A percentile compares a stretch with the other conserved stretches of the same genome.
phyloP scores from a whole-genome alignment of 2,888 invertebrate genomes.

The Ichneumoninae sp. region DNA sequence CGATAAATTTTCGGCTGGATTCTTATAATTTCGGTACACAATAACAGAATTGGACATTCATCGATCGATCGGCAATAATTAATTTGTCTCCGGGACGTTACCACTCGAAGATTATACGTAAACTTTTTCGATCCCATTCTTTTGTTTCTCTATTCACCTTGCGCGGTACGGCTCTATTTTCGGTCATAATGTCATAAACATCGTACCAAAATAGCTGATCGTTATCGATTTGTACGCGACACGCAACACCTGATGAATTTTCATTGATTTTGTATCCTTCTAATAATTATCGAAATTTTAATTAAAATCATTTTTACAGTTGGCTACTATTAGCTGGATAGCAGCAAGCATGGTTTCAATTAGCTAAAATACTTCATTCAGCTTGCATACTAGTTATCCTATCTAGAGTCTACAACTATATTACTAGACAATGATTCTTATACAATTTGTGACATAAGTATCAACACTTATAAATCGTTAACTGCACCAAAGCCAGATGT shows the following conservation, averaged over 20 bases:
- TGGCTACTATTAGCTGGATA: neutral
- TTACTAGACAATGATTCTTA: neutral
- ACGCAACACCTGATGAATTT: too few species aligned
- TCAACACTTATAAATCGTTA: neutral
- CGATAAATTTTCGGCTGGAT: slow-evolving; percentile 39
- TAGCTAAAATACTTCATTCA: neutral
- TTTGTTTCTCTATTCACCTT: neutral
- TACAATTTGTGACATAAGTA: neutral
- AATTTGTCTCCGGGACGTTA: neutral
- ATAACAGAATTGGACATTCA: neutral
- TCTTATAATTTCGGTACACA: neutral
- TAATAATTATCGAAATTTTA: neutral
- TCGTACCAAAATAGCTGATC: neutral
- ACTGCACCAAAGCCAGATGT: neutral
- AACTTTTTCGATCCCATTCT: neutral
- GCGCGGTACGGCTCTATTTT: neutral
- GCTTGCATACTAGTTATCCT: too few species aligned
- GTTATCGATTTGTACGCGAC: neutral
- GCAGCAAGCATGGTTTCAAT: neutral
- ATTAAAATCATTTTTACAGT: neutral
- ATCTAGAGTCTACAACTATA: neutral
- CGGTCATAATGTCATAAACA: neutral
- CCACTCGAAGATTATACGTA: neutral
- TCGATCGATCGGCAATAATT: neutral
- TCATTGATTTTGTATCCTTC: neutral